A percentile compares a stretch with the other conserved stretches of the same genome.
These are phyloP conservation scores for Sebastes matsubarae DNA, from an alignment of 2,797 vertebrate genomes.

Conservation along the genomic window DNA sequence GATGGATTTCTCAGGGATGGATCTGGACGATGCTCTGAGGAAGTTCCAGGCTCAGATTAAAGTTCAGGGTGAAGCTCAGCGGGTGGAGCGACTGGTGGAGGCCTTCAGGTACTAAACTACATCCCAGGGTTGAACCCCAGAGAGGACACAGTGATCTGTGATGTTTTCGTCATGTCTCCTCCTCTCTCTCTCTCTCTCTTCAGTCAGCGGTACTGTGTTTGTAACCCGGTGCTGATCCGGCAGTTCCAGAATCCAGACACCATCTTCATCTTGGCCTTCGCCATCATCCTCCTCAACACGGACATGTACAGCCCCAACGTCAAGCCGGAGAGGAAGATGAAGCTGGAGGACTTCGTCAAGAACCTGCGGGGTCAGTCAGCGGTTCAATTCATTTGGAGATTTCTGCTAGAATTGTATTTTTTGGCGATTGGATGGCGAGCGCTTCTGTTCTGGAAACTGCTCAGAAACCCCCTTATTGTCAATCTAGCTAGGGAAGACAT, in stretches of 20 bases:
- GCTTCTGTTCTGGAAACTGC: too few species aligned
- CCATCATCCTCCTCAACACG: constrained; percentile 97
- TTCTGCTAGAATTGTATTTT: too few species aligned
- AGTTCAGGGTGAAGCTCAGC: constrained; percentile 95
- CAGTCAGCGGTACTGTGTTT: constrained; percentile 96
- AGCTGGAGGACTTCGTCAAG: constrained; percentile 96
- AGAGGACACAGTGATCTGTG: background rate
- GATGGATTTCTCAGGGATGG: constrained; percentile 97
- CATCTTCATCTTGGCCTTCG: constrained; percentile 97
- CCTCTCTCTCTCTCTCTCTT: constrained; percentile 2
- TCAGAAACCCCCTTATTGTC: too few species aligned
- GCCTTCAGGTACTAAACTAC: constrained; percentile 89
- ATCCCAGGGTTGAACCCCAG: background rate
- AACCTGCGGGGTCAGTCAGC: constrained; percentile 87
- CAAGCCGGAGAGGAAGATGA: constrained; percentile 96
- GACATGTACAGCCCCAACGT: constrained; percentile 98
- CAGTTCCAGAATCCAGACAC: constrained; percentile 97
- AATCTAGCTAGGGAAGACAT: too few species aligned
- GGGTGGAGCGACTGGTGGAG: constrained; percentile 94
- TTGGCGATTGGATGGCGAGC: too few species aligned
- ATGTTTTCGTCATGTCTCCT: background rate
- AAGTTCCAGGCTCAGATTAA: constrained; percentile 98
- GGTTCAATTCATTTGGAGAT: background rate
- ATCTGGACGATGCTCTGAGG: constrained; percentile 92
- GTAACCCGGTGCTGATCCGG: constrained; percentile 93